A percentile compares a stretch with the other conserved stretches of the same genome.
These are phyloP conservation scores for Naso thynnoides DNA, from an alignment of 2,797 vertebrate species.

Conservation along the genomic window DNA sequence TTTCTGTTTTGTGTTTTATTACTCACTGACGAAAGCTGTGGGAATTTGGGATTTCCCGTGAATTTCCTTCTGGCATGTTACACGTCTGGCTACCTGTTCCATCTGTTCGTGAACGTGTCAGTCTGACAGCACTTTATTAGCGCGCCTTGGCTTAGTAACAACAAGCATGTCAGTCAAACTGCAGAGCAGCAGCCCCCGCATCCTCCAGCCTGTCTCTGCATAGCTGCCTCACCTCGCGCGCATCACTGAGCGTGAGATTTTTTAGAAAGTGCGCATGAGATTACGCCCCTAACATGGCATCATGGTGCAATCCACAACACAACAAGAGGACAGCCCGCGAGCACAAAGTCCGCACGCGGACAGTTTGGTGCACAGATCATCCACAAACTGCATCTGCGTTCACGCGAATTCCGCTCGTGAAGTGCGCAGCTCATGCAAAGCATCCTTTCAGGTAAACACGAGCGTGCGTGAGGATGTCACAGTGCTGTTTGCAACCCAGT, in stretches of 20 bases:
- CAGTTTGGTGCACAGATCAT: constrained; percentile 4
- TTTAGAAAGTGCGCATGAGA: constrained; percentile 78
- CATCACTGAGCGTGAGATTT: constrained; percentile 59
- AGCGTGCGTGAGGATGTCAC: constrained; percentile 50
- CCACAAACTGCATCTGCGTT: constrained; percentile 18
- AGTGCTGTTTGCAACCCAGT: constrained; percentile 39
- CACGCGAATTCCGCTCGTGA: constrained; percentile 23
- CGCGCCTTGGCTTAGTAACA: constrained; percentile 31
- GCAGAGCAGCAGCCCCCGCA: constrained; percentile 45
- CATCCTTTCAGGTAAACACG: constrained; percentile 64
- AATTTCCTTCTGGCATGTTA: constrained; percentile 31
- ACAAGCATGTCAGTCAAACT: constrained; percentile 41
- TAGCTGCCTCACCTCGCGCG: constrained; percentile 67
- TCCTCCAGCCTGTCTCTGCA: constrained; percentile 57
- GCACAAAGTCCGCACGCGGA: constrained; percentile 29
- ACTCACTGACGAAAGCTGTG: constrained; percentile 30
- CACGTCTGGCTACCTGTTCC: constrained; percentile 61
- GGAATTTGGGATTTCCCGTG: constrained; percentile 40
- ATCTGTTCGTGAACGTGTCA: constrained; percentile 38
- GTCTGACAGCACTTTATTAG: constrained; percentile 51
- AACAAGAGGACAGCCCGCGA: constrained; percentile 22
- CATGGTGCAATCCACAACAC: constrained; percentile 54
- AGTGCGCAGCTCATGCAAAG: constrained; percentile 48
- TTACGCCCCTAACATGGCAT: constrained; percentile 74
- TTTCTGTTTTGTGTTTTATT: constrained; percentile 6